These are phyloP conservation scores for Melieria picta DNA, from an alignment of 2,888 invertebrate genomes.

Conservation along the genomic window DNA sequence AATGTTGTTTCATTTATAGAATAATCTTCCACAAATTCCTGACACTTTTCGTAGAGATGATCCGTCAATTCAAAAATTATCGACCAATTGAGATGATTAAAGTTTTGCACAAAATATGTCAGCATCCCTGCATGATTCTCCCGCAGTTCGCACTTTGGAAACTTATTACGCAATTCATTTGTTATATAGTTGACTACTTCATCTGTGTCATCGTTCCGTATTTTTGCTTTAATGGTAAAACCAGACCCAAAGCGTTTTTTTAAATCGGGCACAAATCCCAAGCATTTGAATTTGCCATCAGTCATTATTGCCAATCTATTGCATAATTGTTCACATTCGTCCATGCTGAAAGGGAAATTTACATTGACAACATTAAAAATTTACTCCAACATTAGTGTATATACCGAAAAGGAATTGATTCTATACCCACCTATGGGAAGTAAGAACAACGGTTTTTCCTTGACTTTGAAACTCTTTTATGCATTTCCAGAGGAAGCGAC, in stretches of 20 bases:
- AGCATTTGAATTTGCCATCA: conserved; percentile 76
- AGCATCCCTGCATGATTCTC: conserved; percentile 78
- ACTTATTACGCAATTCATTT: conserved; percentile 45
- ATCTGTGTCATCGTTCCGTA: conserved; percentile 62
- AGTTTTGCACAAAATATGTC: conserved; percentile 75
- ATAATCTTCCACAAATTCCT: conserved; percentile 77
- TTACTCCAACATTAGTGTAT: background rate
- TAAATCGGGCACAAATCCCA: conserved; percentile 78
- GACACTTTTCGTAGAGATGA: conserved; percentile 60
- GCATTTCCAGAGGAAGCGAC: conserved; percentile 74
- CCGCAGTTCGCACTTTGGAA: conserved; percentile 71
- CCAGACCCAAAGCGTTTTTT: conserved; percentile 78
- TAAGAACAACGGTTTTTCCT: conserved; percentile 73
- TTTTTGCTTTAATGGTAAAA: conserved; percentile 69
- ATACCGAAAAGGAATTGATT: background rate
- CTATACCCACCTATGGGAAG: conserved; percentile 73
- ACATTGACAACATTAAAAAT: background rate
- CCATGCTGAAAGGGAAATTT: conserved; percentile 73
- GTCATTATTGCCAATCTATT: conserved; percentile 82
- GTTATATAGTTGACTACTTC: conserved; percentile 60
- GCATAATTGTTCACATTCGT: conserved; percentile 87
- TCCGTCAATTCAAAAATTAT: conserved; percentile 74
- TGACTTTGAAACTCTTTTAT: conserved; percentile 68
- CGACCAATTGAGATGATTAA: conserved; percentile 68
- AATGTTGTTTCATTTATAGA: conserved; percentile 81